A percentile compares a stretch with the other conserved stretches of the same genome.
Conservation (phyloP, 1,140 invertebrate genomes). For the Drosophila asahinai region DNA sequence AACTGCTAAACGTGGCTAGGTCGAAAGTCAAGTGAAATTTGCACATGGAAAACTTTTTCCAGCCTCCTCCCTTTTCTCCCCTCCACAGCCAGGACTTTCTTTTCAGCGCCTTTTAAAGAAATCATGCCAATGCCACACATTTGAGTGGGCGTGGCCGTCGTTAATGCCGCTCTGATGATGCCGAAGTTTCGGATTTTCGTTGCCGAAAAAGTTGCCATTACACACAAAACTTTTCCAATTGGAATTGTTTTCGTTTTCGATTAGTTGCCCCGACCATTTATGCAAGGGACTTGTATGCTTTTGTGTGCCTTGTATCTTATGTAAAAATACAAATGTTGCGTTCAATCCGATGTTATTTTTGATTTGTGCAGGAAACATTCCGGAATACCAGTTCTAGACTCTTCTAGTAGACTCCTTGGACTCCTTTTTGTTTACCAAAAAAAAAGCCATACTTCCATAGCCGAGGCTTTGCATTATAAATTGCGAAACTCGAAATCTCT, state of each 20-base stretch:
- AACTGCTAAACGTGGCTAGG: constrained; percentile 74
- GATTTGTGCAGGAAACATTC: constrained; percentile 61
- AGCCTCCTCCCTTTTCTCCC: not conserved
- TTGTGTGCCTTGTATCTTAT: constrained; percentile 29
- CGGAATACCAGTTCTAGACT: constrained; percentile 2
- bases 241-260: constrained; percentile 70
- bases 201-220: constrained; percentile 52
- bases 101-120: constrained; percentile 59
- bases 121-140: constrained; percentile 65
- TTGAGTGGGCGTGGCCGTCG: constrained; percentile 31
- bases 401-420: constrained; percentile 6
- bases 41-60: constrained; percentile 63
- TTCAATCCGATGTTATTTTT: constrained; percentile 50
- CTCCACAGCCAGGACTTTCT: constrained; percentile 1
- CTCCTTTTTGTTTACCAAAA: constrained; percentile 19
- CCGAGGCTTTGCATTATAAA: constrained; percentile 42
- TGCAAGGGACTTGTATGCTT: constrained; percentile 19
- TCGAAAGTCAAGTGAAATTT: constrained; percentile 68
- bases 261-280: constrained; percentile 62
- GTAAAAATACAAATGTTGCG: constrained; percentile 19
- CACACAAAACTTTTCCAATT: constrained; percentile 69
- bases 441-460: constrained; percentile 13
- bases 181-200: constrained; percentile 46
- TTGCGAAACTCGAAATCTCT: constrained; percentile 44
- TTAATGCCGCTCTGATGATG: constrained; percentile 55